phyloP scores from a whole-genome alignment of 2,113 vertebrate genomes.

The Xenopus borealis region DNA sequence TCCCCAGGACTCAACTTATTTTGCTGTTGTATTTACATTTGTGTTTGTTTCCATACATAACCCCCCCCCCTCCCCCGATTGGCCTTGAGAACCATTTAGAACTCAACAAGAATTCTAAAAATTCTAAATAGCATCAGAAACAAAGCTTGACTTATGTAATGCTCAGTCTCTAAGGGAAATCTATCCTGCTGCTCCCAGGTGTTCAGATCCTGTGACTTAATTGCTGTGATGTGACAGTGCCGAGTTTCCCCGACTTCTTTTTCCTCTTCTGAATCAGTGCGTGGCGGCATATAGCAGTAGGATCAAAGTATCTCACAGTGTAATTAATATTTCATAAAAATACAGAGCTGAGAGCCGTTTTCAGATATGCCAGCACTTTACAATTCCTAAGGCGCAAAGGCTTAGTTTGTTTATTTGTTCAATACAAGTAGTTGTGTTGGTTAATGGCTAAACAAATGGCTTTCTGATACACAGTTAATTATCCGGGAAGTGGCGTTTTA shows the following conservation, averaged over 20 bases:
- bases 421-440: not conserved
- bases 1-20: too few species aligned
- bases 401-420: not conserved
- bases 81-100: not conserved
- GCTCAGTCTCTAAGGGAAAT: not conserved
- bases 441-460: not conserved
- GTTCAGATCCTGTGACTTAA: not conserved
- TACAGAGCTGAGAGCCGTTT: constrained; percentile 1
- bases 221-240: constrained; percentile 5
- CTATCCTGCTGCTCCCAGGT: not conserved
- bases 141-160: not conserved
- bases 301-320: constrained; percentile 3
- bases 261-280: not conserved
- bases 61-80: not conserved
- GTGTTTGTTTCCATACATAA: not conserved
- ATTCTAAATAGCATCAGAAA: not conserved
- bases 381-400: not conserved
- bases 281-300: not conserved
- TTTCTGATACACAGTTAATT: not conserved
- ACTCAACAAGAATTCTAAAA: not conserved
- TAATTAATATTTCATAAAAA: constrained; percentile 32
- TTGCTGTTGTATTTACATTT: not conserved
- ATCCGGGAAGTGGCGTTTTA: not conserved
- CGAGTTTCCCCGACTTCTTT: not conserved
- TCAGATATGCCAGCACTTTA: not conserved